Evolutionary conservation across 53 echinoderm and acorn worm genomes (phyloP), one percentile per base, ranked within the genome.

Genomic region (Hippasteria phrygiana): DNA sequence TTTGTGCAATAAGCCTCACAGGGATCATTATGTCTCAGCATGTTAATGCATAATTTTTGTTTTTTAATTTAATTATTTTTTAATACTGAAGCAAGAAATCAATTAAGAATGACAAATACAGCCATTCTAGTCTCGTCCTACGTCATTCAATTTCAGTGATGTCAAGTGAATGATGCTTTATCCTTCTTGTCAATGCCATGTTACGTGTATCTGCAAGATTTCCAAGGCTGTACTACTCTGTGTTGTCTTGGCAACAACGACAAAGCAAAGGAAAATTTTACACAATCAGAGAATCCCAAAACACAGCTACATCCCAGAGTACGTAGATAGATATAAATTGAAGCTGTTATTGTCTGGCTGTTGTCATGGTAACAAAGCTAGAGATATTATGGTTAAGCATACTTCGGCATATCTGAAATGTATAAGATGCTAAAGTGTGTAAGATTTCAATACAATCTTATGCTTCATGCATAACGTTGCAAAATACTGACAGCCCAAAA

Each of bases 231-330:
- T 51, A 14, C 20, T 51, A 51, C n/a, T 36, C 13, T 22, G 24
- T 8, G 62, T 78, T 39, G 28, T 26, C 78, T 37, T 41, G 59
- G 39, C 78, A 78, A 78, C 78, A 33, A 26, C 38, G 55, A 78
- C 39, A 54, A 2, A 26, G 36, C 22, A 7, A 45, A 59, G n/a
- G 59, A 26, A 59, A 78, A 62, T 59, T 62, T 13, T 18, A 55
- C 78, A 55, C 56, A 59, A 78, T 78, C 26, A 78, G 32, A 12
- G 24, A 7, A 37, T 40, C 29, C 37, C 55, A 6, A 35, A 10
- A 22, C n/a, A 74, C 13, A 9, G 22, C n/a, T 3, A 0, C 17
- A 20, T n/a, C n/a, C n/a, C 53, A 48, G 5, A 40, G 9, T 24
- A 12, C 0, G 36, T 12, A 35, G 34, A 66, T 33, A 35, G 14